Evolutionary conservation across 2,113 vertebrate genomes (phyloP), one percentile per base, ranked within the genome.

Genomic region (Xenopus borealis): DNA sequence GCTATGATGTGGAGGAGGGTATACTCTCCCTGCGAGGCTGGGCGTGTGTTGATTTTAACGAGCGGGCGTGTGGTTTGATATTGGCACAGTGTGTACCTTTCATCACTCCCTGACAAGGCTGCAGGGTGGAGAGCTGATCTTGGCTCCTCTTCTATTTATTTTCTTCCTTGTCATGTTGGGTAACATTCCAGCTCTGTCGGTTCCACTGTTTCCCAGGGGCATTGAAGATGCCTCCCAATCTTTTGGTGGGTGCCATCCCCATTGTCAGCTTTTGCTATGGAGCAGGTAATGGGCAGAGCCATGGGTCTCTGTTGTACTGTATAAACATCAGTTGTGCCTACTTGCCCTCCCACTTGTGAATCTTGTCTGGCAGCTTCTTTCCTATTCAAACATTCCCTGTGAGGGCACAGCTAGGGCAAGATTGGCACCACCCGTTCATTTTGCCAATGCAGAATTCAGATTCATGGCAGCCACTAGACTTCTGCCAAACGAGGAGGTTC

Each of bases 111-210:
- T 77, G 74, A 70, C 74, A 70, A n/a, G 74, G 59, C 63, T 70
- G 52, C 47, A 64, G 74, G 74, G 74, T 70, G 74, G 74, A 77
- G 74, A 69, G 50, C 67, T 69, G 66, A 77, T 77, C 67, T 77
- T 77, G 74, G 67, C 74, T 75, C 46, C 4, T 50, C 47, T 12
- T 16, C 1, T 17, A n/a, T 77, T 57, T 76, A 76, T 63, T 70
- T 70, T 70, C 59, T 46, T 62, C 73, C 10, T 62, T 44, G 59
- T 69, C 74, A 70, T 59, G 74, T 77, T 55, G 74, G 74, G 74
- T 53, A 64, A 64, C 67, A 77, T 77, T 77, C 59, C 30, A 68
- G 18, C 50, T 63, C 47, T 58, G 61, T 17, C 12, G 64, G 59
- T 76, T 45, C 14, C 50, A 44, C 19, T 16, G 53, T 18, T 46